Percentiles rank a stretch among this genome's conserved stretches.
Conservation (phyloP, 2,113 vertebrate genomes). For the Corydoras maculifer region DNA sequence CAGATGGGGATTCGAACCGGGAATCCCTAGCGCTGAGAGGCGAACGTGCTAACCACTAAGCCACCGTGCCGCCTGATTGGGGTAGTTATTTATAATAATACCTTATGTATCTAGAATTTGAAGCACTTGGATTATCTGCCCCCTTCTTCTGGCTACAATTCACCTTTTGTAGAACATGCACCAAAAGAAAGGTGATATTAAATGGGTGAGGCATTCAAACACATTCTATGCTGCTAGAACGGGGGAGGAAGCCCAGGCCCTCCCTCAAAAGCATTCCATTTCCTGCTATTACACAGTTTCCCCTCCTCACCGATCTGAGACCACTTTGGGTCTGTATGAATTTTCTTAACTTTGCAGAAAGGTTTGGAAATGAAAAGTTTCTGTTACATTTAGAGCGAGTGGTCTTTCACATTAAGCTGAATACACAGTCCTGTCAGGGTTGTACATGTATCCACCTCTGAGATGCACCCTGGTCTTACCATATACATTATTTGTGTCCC, state of each 20-base stretch:
- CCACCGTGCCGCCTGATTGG: too few relatives aligned
- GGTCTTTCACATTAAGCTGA: not conserved
- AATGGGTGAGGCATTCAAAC: slow-evolving; percentile 8
- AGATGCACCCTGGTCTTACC: not conserved
- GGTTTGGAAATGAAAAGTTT: not conserved
- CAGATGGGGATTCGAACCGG: too few relatives aligned
- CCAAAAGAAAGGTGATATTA: slow-evolving; percentile 20
- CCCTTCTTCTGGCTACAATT: not conserved
- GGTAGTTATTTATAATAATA: too few relatives aligned
- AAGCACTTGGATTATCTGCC: not conserved
- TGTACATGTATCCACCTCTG: not conserved
- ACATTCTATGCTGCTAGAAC: slow-evolving; percentile 3
- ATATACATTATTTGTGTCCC: not conserved
- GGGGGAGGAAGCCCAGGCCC: slow-evolving; percentile 29
- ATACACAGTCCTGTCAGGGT: too few relatives aligned
- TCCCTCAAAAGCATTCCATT: slow-evolving; percentile 31
- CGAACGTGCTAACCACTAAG: too few relatives aligned
- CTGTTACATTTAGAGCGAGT: not conserved
- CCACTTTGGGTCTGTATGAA: slow-evolving; percentile 9
- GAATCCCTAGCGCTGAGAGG: too few relatives aligned
- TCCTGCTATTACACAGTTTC: slow-evolving; percentile 35
- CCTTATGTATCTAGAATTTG: too few relatives aligned
- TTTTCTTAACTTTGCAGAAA: slow-evolving; percentile 4
- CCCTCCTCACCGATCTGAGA: slow-evolving; percentile 24
- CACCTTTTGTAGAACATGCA: not conserved